A percentile compares a stretch with the other conserved stretches of the same genome.
phyloP scores from a whole-genome alignment of 2,113 vertebrate species.

The Poicephalus meyeri region DNA sequence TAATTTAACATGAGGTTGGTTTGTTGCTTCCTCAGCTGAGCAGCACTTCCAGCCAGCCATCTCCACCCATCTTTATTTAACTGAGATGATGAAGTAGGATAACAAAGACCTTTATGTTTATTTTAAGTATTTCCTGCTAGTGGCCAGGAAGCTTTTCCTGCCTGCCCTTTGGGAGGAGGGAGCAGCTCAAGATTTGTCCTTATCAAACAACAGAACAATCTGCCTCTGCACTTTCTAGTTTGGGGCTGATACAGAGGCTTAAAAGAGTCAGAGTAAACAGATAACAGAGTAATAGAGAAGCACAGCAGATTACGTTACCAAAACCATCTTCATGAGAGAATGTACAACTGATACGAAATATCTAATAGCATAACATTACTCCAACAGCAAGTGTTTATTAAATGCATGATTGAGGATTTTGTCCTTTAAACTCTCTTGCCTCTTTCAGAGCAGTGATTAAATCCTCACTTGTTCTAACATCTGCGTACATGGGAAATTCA shows the following conservation, averaged over 20 bases:
- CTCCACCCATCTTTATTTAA: neutral
- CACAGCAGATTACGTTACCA: neutral
- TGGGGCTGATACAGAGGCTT: neutral
- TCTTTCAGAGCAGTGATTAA: neutral
- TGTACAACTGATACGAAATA: neutral
- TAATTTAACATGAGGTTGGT: neutral
- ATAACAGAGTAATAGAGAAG: fast-evolving
- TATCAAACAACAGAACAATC: neutral
- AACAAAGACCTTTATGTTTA: neutral
- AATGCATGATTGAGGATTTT: neutral
- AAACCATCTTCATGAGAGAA: neutral
- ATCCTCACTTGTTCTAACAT: neutral
- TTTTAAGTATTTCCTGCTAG: neutral
- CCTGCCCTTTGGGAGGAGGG: neutral
- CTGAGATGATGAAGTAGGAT: neutral
- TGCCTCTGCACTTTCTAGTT: neutral
- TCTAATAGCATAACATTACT: neutral
- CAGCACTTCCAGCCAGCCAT: neutral
- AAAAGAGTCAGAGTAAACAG: neutral
- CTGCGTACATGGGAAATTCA: neutral
- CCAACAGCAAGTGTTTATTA: neutral
- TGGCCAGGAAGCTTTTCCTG: neutral
- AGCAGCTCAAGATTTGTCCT: neutral
- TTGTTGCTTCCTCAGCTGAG: neutral
- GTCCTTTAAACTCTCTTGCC: neutral